Evolutionary conservation across 1,140 invertebrate species (phyloP), one percentile per base, ranked within the genome.

Genomic region (Bombus haemorrhoidalis): DNA sequence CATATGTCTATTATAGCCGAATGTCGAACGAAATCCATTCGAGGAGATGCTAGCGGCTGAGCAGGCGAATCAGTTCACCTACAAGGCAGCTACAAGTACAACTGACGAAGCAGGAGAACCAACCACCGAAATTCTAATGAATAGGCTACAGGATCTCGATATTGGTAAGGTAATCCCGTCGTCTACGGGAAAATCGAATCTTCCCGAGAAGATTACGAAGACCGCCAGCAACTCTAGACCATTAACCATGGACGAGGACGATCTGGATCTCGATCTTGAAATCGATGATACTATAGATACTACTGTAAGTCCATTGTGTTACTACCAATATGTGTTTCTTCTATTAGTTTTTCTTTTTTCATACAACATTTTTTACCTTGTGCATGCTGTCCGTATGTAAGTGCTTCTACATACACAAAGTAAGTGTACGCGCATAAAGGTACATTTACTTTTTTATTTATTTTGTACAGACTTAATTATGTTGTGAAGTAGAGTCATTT

Each of bases 1-100:
- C 28, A 9, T 72, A 2, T 41, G 37, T 28, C 5, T 2, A 3
- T 41, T 87, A 93, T 96, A 97, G 96, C 93, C 96, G 39, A 98
- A 98, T 92, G 95, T 96, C 81, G 97, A 98, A 69, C 95, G 98
- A 66, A 97, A 97, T 90, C 95, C 97, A 1, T 91, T 97, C 8
- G 96, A 97, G 85, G 98, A 98, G 93, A 97, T 98, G 96, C 94
- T 95, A 88, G 94, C 93, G 32, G 96, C 96, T 3, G 96, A 96
- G 91, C 93, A 94, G 34, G 90, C 86, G 77, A 96, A 96, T n/a
- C 88, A 91, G 69, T 97, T 97, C 91, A 88, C 91, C 10, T 84
- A 83, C 37, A 80, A 66, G 37, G 39, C 71, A 1, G 39, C 62
- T 25, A 1, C 91, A 92, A 86, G 28, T 53, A 74, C 83, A 47